Conservation (phyloP, 2,113 vertebrate species). For the Kobus ellipsiprymnus region DNA sequence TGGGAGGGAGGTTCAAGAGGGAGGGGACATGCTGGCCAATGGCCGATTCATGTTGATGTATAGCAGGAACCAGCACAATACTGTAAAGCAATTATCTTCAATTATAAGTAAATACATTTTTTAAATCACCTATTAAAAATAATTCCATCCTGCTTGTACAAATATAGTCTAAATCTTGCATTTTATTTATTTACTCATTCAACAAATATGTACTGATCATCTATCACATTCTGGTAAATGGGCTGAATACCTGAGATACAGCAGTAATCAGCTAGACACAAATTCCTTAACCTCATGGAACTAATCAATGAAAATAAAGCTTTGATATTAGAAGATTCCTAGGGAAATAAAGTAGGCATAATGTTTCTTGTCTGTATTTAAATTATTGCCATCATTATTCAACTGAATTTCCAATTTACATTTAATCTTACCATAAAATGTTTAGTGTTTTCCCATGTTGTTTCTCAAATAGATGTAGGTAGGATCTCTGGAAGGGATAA, state of each 20-base stretch:
- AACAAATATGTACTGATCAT: not conserved
- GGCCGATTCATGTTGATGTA: not conserved
- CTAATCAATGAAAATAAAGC: not conserved
- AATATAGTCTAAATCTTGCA: not conserved
- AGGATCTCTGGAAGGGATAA: not conserved
- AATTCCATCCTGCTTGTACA: not conserved
- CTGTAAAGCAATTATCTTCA: not conserved
- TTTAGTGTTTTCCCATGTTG: not conserved
- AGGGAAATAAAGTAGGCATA: not conserved
- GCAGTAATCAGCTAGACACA: not conserved
- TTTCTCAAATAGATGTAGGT: not conserved
- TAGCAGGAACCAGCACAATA: not conserved
- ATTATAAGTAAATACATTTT: not conserved
- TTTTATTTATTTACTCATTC: slow-evolving; percentile 33
- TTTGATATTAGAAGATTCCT: not conserved
- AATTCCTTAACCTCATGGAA: not conserved
- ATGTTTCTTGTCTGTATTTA: slow-evolving; percentile 7
- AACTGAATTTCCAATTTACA: slow-evolving; percentile 29
- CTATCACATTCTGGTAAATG: not conserved
- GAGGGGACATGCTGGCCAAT: not conserved
- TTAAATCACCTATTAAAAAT: not conserved
- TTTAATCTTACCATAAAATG: not conserved
- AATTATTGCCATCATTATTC: slow-evolving; percentile 15
- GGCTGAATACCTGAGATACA: not conserved
- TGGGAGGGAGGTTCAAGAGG: not conserved